These are phyloP conservation scores for Drosophila grimshawi DNA, from an alignment of 1,140 invertebrate species.

Conservation along the genomic window DNA sequence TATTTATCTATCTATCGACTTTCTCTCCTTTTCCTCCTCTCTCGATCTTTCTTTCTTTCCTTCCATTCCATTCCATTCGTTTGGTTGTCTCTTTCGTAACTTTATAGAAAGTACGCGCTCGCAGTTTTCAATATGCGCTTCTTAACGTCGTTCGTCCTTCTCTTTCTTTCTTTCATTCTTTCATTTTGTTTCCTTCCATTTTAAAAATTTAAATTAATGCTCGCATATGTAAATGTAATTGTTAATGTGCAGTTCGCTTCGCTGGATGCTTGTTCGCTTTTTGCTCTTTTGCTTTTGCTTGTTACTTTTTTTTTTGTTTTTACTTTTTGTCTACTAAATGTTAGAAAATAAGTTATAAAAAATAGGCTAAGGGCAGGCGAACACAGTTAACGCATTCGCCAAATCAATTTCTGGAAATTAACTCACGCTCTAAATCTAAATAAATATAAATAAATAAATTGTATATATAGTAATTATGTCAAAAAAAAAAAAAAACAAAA, in stretches of 20 bases:
- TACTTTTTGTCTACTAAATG: conserved; percentile 27
- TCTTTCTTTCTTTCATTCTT: conserved; percentile 9
- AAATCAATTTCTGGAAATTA: conserved; percentile 41
- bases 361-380: conserved; percentile 37
- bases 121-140: conserved; percentile 49
- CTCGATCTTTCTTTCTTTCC: neutral
- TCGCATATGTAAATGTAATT: conserved; percentile 54
- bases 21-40: conserved; percentile 9
- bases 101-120: conserved; percentile 82
- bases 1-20: conserved; percentile 25
- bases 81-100: conserved; percentile 67
- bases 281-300: conserved; percentile 13
- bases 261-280: conserved; percentile 16
- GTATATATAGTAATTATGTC: conserved; percentile 74
- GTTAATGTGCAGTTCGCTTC: conserved; percentile 29
- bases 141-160: neutral
- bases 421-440: conserved; percentile 75
- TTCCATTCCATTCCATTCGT: conserved; percentile 7
- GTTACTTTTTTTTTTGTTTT: neutral
- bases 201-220: conserved; percentile 35
- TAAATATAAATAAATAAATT: conserved; percentile 83
- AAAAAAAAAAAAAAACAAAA: conserved; percentile 80
- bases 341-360: conserved; percentile 39
- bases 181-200: conserved; percentile 33
- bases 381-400: conserved; percentile 5